A percentile compares a stretch with the other conserved stretches of the same genome.
These are phyloP conservation scores for Stenolophus ochropezus DNA, from an alignment of 2,888 invertebrate genomes.

Conservation along the genomic window DNA sequence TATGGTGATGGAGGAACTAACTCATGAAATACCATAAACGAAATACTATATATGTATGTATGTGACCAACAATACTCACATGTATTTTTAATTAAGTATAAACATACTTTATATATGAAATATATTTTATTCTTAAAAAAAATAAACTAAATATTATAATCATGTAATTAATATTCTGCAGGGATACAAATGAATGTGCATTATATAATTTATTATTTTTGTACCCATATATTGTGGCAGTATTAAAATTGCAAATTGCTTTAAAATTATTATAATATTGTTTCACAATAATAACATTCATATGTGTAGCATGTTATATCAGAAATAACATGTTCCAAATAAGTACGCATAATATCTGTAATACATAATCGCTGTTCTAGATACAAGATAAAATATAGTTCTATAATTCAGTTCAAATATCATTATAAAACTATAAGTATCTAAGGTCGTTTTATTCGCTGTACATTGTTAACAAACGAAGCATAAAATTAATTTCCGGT, in stretches of 20 bases:
- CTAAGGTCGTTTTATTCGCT: constrained; percentile 20
- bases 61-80: too few species aligned
- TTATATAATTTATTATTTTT: too few species aligned
- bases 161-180: too few species aligned
- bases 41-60: too few species aligned
- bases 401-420: neutral
- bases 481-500: constrained; percentile 39
- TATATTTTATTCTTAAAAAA: too few species aligned
- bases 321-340: neutral
- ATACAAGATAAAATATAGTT: neutral
- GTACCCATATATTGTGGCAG: too few species aligned
- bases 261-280: neutral
- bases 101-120: too few species aligned
- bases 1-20: too few species aligned
- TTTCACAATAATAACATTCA: neutral
- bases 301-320: neutral
- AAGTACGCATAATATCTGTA: neutral
- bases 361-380: neutral
- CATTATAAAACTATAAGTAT: neutral
- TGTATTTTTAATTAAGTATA: too few species aligned
- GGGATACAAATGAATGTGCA: too few species aligned
- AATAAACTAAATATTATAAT: too few species aligned
- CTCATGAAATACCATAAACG: too few species aligned
- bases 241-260: neutral
- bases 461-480: constrained; percentile 21